These are phyloP conservation scores for Caenorhabditis angaria DNA, from an alignment of 2,888 invertebrate species.

Conservation along the genomic window DNA sequence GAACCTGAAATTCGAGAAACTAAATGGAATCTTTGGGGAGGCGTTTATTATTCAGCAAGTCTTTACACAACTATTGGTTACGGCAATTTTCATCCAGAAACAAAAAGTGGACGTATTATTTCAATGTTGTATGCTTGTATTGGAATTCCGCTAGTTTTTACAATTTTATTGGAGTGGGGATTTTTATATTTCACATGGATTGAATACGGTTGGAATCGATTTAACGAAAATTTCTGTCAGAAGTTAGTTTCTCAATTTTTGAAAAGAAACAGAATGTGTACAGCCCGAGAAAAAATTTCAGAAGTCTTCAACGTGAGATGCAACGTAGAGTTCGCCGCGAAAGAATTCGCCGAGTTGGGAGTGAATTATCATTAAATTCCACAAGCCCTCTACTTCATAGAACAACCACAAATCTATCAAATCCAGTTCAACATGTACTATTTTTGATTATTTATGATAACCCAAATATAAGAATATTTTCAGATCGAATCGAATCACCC, in stretches of 20 bases:
- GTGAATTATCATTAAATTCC: slow-evolving; percentile 53
- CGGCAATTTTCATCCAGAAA: slow-evolving; percentile 58
- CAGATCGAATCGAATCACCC: slow-evolving; percentile 58
- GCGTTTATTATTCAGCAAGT: slow-evolving; percentile 61
- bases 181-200: slow-evolving; percentile 63
- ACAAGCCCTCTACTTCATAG: slow-evolving; percentile 52
- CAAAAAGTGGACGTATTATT: slow-evolving; percentile 54
- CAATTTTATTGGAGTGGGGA: slow-evolving; percentile 62
- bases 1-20: slow-evolving; percentile 51
- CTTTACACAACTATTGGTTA: slow-evolving; percentile 66
- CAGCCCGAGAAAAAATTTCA: no score
- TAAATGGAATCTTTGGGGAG: slow-evolving; percentile 63
- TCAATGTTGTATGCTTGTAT: slow-evolving; percentile 63
- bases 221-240: slow-evolving; percentile 58
- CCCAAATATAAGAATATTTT: neutral
- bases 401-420: slow-evolving; percentile 41
- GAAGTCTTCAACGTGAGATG: slow-evolving; percentile 50
- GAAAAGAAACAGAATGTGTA: no score
- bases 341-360: slow-evolving; percentile 56
- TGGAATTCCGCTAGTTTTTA: slow-evolving; percentile 60
- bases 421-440: slow-evolving; percentile 50
- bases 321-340: slow-evolving; percentile 45
- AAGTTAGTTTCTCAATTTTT: slow-evolving; percentile 46
- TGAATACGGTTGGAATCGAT: slow-evolving; percentile 58
- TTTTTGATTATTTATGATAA: neutral